phyloP scores from a whole-genome alignment of 2,113 vertebrate genomes.

The Phyllostomus discolor region DNA sequence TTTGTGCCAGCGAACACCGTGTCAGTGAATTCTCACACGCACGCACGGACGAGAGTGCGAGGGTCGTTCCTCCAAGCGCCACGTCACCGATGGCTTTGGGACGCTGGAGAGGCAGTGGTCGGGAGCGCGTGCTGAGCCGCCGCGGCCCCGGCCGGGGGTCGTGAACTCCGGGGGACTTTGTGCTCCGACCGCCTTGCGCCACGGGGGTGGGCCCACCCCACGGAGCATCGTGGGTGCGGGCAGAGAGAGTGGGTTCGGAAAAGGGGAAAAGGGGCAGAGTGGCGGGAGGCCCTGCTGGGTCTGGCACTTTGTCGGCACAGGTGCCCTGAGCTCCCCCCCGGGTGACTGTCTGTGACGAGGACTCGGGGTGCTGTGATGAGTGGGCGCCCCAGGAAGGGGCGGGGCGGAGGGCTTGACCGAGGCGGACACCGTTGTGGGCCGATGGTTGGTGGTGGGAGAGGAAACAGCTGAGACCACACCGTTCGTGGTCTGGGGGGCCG shows the following conservation, averaged over 20 bases:
- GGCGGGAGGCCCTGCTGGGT: neutral
- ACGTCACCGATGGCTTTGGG: neutral
- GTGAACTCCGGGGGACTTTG: neutral
- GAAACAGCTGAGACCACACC: neutral
- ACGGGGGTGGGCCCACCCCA: neutral
- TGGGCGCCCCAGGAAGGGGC: neutral
- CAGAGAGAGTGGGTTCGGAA: neutral
- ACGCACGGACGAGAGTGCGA: neutral
- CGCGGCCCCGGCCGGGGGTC: neutral
- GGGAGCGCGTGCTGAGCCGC: neutral
- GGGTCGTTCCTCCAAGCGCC: neutral
- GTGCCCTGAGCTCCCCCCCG: neutral
- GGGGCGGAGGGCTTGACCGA: neutral
- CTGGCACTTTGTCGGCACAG: neutral
- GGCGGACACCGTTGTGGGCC: neutral
- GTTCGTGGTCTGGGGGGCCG: accelerated
- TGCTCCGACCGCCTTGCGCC: neutral
- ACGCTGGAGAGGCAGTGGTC: neutral
- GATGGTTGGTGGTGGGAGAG: neutral
- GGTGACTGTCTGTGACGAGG: neutral
- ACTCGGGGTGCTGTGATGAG: neutral
- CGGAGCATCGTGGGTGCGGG: neutral
- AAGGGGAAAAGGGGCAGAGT: neutral
- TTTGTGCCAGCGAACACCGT: neutral
- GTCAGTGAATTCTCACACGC: neutral